Base-by-base conservation (phyloP, 2,113 vertebrate genomes). In the Alces alces region DNA sequence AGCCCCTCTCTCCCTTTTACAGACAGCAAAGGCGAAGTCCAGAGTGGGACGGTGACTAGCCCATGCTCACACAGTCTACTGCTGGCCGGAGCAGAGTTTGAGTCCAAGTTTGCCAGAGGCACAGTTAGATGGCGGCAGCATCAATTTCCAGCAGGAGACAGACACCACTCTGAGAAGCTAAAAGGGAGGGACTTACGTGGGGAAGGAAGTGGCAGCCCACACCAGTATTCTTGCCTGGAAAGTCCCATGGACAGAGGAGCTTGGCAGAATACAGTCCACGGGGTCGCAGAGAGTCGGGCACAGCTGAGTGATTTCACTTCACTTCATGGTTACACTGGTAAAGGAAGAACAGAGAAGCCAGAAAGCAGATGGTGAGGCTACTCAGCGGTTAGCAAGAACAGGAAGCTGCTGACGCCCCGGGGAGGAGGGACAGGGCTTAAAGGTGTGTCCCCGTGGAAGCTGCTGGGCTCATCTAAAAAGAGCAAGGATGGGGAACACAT, bases 371-470 rank as follows among this genome's bases (percentile, higher is more conserved):
- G 1, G 6, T 6, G 7, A 54, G 17, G 17, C 7, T 4, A 6
- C 47, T 47, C n/a, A 1, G 39, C 14, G 6, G 15, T 33, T 2
- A 25, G 43, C 30, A 2, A 14, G 28, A 7, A 8, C 27, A 6
- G 6, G 28, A 36, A n/a, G 36, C 47, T n/a, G 50, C 25, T 10
- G 1, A 9, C 27, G 2, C 12, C 27, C 47, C 11, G 0, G 45
- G 27, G 21, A 8, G 64, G 21, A 70, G 12, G 36, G 5, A 17
- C 5, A 10, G 15, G 36, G 4, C 2, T 43, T n/a, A 27, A 79
- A 73, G 86, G 1, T 0, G 0, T 23, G n/a, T 9, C 36, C 33
- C 16, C 5, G 0, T 3, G 16, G 7, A 12, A 45, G 47, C 55
- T 25, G 6, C 6, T 5, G 70, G 6, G 28, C 52, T 21, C 23